Conservation (phyloP, 2,113 vertebrate species). For the Sorex araneus region DNA sequence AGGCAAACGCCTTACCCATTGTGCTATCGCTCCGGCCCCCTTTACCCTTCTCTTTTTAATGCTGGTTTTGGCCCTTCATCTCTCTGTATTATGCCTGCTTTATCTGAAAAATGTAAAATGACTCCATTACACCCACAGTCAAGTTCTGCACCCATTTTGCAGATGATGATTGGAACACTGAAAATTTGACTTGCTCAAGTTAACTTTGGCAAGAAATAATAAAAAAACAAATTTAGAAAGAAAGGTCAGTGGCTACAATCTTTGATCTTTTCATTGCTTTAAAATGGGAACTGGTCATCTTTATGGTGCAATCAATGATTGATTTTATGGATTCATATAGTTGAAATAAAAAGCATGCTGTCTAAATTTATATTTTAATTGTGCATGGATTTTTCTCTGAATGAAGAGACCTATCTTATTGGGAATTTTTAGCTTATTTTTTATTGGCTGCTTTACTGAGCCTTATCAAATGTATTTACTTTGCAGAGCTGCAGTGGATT, state of each 20-base stretch:
- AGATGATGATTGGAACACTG: constrained; percentile 17
- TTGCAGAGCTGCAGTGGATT: constrained; percentile 89
- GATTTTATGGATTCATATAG: constrained; percentile 66
- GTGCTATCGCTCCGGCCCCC: too few relatives aligned
- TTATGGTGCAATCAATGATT: constrained; percentile 66
- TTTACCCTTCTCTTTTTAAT: constrained; percentile 14
- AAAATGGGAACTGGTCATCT: constrained; percentile 18
- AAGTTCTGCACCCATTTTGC: constrained; percentile 23
- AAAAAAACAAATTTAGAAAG: constrained; percentile 3
- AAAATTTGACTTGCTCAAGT: background rate
- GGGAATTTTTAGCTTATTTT: constrained; percentile 90
- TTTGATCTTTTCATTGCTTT: constrained; percentile 38
- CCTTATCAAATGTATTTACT: constrained; percentile 90
- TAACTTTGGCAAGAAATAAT: background rate
- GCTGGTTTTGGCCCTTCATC: constrained; percentile 1
- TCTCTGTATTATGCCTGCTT: background rate
- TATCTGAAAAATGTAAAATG: constrained; percentile 3
- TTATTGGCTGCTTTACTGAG: constrained; percentile 92
- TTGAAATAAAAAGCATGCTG: constrained; percentile 84
- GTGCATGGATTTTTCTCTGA: constrained; percentile 76
- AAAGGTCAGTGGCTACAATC: background rate
- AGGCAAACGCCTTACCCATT: too few relatives aligned
- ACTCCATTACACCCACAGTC: constrained; percentile 30
- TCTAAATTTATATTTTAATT: constrained; percentile 85
- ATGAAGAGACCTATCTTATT: constrained; percentile 82